Conservation (phyloP, 2,113 vertebrate genomes). For the Malurus alboscapulatus region DNA sequence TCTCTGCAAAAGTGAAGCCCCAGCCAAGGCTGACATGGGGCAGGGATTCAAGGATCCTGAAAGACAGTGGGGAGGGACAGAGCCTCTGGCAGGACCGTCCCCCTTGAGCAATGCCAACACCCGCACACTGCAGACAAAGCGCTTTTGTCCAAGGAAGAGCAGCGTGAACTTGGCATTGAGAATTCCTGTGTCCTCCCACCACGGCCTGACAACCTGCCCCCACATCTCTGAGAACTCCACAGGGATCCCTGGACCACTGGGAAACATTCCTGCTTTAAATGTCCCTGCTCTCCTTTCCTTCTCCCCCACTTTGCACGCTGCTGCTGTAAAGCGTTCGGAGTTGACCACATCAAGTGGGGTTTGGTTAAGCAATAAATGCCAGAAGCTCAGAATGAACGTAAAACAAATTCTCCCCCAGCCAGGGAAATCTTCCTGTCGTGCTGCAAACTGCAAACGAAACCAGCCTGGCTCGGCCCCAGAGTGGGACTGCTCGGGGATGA, state of each 20-base stretch:
- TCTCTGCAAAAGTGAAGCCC: neutral
- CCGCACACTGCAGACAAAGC: neutral
- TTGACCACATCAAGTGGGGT: slow-evolving; percentile 50
- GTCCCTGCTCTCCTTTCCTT: neutral
- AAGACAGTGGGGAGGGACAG: neutral
- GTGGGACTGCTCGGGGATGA: slow-evolving; percentile 11
- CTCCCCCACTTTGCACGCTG: neutral
- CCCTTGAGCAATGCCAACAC: neutral
- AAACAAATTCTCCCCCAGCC: slow-evolving; percentile 14
- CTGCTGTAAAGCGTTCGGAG: neutral
- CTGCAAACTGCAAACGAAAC: slow-evolving; percentile 52
- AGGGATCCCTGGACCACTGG: neutral
- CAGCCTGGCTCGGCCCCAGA: slow-evolving; percentile 21
- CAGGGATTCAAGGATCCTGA: neutral
- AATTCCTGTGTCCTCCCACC: neutral
- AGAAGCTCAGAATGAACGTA: slow-evolving; percentile 26
- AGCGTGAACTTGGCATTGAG: neutral
- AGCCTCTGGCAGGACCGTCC: neutral
- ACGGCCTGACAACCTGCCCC: neutral
- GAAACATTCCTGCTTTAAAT: neutral
- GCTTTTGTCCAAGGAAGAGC: slow-evolving; percentile 5
- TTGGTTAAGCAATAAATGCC: slow-evolving; percentile 57
- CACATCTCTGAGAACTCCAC: neutral
- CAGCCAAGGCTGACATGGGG: neutral
- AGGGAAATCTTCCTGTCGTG: slow-evolving; percentile 33